Conservation (phyloP, 92 coral and sea anemone species). For the Porites cylindrica region DNA sequence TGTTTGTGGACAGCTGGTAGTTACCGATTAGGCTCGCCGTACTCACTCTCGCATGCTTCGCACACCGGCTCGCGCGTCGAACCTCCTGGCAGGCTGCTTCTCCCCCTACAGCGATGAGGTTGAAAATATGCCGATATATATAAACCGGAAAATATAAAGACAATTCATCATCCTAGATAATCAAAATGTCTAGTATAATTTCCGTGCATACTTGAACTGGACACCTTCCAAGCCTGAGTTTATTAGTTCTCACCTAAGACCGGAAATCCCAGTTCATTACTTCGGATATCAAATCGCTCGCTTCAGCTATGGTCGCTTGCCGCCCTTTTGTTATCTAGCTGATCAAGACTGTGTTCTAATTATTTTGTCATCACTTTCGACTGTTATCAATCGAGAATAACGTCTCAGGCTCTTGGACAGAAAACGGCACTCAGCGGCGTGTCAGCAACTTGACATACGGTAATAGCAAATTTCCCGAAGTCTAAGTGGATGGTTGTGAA, state of each 20-base stretch:
- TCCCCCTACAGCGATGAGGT: not conserved
- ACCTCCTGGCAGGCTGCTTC: too few relatives aligned
- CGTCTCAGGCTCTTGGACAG: conserved; percentile 32
- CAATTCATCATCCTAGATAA: too few relatives aligned
- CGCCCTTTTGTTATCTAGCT: conserved; percentile 9
- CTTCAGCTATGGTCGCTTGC: not conserved
- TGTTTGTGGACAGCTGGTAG: too few relatives aligned
- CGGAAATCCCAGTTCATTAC: conserved; percentile 39
- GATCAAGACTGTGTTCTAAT: not conserved
- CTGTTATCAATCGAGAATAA: not conserved
- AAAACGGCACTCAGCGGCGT: not conserved
- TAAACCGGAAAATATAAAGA: too few relatives aligned
- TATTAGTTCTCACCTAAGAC: conserved; percentile 38
- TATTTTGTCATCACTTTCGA: conserved; percentile 35
- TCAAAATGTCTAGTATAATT: not conserved
- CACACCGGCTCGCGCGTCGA: too few relatives aligned
- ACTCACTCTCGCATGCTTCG: too few relatives aligned
- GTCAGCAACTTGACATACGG: not conserved
- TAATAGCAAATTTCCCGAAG: not conserved
- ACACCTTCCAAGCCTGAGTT: conserved; percentile 8
- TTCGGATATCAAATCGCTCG: conserved; percentile 4
- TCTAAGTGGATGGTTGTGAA: too few relatives aligned
- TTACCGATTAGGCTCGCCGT: too few relatives aligned
- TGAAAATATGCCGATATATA: not conserved
- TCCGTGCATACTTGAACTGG: conserved; percentile 25